These are phyloP conservation scores for Aeoliscus strigatus DNA, from an alignment of 2,797 vertebrate genomes.

Conservation along the genomic window DNA sequence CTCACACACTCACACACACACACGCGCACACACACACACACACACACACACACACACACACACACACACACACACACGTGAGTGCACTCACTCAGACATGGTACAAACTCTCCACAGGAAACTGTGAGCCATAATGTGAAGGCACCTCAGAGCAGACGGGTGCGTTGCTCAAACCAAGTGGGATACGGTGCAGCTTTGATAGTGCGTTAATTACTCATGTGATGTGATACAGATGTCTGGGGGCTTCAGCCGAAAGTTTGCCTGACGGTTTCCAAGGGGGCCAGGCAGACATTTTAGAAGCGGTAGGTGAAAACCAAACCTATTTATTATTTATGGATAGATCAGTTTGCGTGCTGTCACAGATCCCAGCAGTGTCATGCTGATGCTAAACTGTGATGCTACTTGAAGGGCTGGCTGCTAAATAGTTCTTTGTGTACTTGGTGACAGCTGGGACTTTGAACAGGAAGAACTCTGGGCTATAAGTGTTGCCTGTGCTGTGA, in stretches of 20 bases:
- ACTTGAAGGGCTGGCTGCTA: conserved; percentile 80
- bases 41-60: conserved; percentile 9
- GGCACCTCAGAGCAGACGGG: conserved; percentile 78
- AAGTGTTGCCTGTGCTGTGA: conserved; percentile 61
- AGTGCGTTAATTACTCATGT: conserved; percentile 85
- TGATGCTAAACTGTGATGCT: conserved; percentile 82
- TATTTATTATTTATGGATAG: conserved; percentile 81
- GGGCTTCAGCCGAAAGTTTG: conserved; percentile 81
- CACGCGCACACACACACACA: conserved; percentile 18
- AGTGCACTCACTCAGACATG: conserved; percentile 52
- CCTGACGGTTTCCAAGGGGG: conserved; percentile 79
- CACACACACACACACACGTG: conserved; percentile 23
- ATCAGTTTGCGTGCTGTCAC: conserved; percentile 79
- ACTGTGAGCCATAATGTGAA: conserved; percentile 73
- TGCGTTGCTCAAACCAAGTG: conserved; percentile 77
- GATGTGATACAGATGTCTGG: conserved; percentile 83
- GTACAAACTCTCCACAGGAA: conserved; percentile 75
- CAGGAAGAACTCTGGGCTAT: conserved; percentile 73
- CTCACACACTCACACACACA: conserved; percentile 10
- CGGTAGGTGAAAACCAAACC: conserved; percentile 83
- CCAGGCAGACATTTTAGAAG: conserved; percentile 81
- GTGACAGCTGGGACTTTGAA: conserved; percentile 78
- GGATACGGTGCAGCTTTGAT: conserved; percentile 80
- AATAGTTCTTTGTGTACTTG: conserved; percentile 82
- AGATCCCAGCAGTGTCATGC: conserved; percentile 73